Evolutionary conservation across 1,140 invertebrate species (phyloP).

Genomic region (Mercenaria mercenaria): DNA sequence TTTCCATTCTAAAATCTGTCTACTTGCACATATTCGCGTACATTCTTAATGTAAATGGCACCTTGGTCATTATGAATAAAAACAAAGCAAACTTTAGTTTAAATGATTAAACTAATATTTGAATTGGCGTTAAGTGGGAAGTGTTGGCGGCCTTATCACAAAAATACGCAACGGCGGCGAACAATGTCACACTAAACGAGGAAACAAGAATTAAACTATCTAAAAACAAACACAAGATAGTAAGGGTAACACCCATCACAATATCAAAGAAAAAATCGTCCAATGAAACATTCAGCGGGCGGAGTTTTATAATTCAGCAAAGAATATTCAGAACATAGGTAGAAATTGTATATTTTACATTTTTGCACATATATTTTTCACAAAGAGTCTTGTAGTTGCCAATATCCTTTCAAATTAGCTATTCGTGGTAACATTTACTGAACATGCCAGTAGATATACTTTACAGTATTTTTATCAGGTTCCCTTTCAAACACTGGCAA

Average conservation of each 20-base stretch:
- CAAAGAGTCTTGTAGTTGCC: no score
- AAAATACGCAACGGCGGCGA: constrained; percentile 29
- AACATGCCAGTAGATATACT: no score
- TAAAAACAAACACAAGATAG: constrained; percentile 58
- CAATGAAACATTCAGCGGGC: not conserved
- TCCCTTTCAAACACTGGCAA: no score
- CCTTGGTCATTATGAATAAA: constrained; percentile 50
- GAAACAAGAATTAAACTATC: not conserved
- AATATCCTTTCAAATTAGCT: no score
- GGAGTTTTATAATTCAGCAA: not conserved
- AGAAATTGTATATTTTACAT: no score
- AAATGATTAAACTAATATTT: constrained; percentile 67
- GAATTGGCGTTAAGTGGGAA: constrained; percentile 57
- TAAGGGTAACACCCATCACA: not conserved
- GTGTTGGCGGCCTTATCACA: constrained; percentile 42
- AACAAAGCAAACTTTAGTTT: constrained; percentile 53
- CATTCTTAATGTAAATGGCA: constrained; percentile 7
- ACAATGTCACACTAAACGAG: constrained; percentile 12
- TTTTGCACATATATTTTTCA: no score
- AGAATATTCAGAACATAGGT: no score
- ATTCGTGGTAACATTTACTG: no score
- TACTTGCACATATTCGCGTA: not conserved
- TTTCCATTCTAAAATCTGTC: not conserved
- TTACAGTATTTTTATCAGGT: no score
- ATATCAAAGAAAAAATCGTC: not conserved